These are phyloP conservation scores for Trachelipus rathkii DNA, from an alignment of 1,140 invertebrate genomes.

Conservation along the genomic window DNA sequence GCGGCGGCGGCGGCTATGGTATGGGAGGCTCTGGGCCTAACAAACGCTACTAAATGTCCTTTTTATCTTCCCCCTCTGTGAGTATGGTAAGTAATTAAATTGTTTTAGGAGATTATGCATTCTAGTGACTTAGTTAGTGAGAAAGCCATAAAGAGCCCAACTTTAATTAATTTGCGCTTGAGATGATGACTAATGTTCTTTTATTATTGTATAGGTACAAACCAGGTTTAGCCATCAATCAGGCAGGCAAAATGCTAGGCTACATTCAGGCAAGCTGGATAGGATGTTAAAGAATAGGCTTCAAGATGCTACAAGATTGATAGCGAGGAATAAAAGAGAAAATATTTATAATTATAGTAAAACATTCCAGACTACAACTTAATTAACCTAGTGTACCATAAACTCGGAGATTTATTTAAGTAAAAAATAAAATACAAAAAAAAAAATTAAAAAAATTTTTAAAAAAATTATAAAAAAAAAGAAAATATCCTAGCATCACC, in stretches of 20 bases:
- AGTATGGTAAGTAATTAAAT: not conserved
- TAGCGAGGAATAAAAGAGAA: not conserved
- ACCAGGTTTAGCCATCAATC: not conserved
- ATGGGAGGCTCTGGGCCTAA: not conserved
- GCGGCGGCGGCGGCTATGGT: not conserved
- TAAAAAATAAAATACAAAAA: too few relatives aligned
- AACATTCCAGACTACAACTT: not conserved
- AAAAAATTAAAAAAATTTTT: too few relatives aligned
- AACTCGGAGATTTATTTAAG: too few relatives aligned
- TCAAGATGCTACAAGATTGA: not conserved
- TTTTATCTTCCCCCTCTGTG: not conserved
- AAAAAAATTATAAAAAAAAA: too few relatives aligned
- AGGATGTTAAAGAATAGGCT: slow-evolving; percentile 1
- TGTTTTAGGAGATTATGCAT: not conserved
- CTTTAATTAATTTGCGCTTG: not conserved
- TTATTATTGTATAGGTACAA: not conserved
- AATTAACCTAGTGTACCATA: too few relatives aligned
- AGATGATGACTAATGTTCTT: not conserved
- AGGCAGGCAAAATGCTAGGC: slow-evolving; percentile 2
- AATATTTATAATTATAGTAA: not conserved
- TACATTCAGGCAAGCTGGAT: not conserved
- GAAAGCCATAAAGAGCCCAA: not conserved
- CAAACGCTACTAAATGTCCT: not conserved
- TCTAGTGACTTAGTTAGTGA: not conserved
- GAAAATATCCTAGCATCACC: too few relatives aligned